These are phyloP conservation scores for Lasioglossum leucozonium DNA, from an alignment of 2,888 invertebrate genomes.

Conservation along the genomic window DNA sequence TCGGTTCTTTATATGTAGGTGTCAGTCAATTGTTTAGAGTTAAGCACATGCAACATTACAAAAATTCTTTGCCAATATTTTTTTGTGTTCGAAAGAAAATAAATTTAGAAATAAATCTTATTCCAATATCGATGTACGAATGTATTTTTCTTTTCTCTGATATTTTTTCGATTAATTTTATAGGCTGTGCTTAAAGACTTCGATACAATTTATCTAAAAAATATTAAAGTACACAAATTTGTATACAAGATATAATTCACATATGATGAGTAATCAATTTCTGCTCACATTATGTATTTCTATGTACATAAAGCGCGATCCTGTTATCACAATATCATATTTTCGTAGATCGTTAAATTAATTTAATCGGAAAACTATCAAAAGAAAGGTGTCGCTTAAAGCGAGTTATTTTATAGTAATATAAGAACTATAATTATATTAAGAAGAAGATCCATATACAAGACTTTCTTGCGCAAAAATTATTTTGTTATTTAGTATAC, in stretches of 20 bases:
- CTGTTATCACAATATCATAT: neutral
- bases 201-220: neutral
- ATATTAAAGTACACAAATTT: neutral
- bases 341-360: neutral
- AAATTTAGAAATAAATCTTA: neutral
- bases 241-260: neutral
- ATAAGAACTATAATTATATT: constrained; percentile 6
- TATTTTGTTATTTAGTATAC: constrained; percentile 42
- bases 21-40: too few relatives aligned
- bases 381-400: neutral
- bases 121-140: neutral
- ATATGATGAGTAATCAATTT: neutral
- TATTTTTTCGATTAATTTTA: too few relatives aligned
- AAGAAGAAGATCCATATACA: neutral
- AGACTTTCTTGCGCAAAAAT: neutral
- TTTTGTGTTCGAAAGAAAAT: neutral
- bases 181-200: neutral
- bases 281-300: neutral
- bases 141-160: neutral
- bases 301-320: neutral
- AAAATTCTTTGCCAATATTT: too few relatives aligned
- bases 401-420: neutral
- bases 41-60: too few relatives aligned
- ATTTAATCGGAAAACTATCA: neutral
- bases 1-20: neutral